Evolutionary conservation across 2,888 invertebrate genomes (phyloP), one percentile per base, ranked within the genome.

Genomic region (Cerastoderma edule): DNA sequence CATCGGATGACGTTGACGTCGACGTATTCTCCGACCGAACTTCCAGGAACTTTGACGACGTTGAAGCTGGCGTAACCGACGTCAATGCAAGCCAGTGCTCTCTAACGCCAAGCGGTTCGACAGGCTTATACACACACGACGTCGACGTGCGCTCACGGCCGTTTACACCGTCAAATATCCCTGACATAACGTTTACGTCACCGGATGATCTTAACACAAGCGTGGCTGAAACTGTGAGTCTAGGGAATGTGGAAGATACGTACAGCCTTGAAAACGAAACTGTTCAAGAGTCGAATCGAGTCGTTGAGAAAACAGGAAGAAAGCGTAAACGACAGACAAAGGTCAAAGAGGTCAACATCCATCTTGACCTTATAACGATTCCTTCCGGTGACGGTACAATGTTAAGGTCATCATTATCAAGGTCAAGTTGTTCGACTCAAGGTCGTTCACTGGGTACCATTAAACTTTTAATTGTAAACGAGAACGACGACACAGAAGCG

Each of bases 401-500:
- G 27, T 60, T 44, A 22, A 60, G 39, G 27, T 24, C 27, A 8
- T n/a, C n/a, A n/a, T n/a, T n/a, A n/a, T n/a, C n/a, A n/a, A n/a
- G n/a, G n/a, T n/a, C n/a, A n/a, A n/a, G n/a, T n/a, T 39, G 60
- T 39, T 39, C 60, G 16, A 30, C 3, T 24, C 48, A 46, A 10
- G 48, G 46, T 19, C 48, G 30, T 44, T 65, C 48, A 22, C 65
- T 68, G 27, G 68, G 60, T 30, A 68, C 8, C 46, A 48, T 68
- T 30, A 57, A 68, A 68, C 28, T 44, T 8, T 39, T 60, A 2
- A 60, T 60, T 22, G 33, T 60, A 3, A 66, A 66, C 28, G 50
- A 50, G 16, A 32, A 48, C 22, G 19, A n/a, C 10, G 13, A 57
- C 48, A 60, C 57, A 16, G 30, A 39, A 24, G 22, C 32, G 13